Percentiles rank a stretch among this genome's conserved stretches.
Conservation (phyloP, 2,113 vertebrate genomes). For the Asarcornis scutulata region DNA sequence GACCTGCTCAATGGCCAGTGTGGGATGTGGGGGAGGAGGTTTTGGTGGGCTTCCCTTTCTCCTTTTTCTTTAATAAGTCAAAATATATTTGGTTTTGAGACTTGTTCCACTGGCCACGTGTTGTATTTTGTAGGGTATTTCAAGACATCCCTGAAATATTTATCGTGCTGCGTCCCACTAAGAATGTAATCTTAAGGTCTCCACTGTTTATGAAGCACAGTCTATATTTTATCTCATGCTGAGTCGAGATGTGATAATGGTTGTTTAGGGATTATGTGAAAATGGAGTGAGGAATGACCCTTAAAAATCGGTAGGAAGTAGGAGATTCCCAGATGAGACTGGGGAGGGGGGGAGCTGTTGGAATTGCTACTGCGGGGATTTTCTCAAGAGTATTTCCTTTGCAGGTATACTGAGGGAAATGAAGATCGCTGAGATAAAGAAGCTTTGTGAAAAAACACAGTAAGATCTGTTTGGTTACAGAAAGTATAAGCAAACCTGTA, state of each 20-base stretch:
- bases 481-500: neutral
- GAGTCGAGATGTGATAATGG: constrained; percentile 65
- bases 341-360: neutral
- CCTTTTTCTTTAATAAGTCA: neutral
- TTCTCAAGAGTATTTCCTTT: neutral
- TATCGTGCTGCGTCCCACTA: constrained; percentile 33
- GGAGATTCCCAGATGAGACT: constrained; percentile 34
- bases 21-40: neutral
- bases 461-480: neutral
- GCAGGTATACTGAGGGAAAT: neutral
- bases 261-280: constrained; percentile 65
- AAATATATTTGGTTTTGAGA: neutral
- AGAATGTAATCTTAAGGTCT: constrained; percentile 64
- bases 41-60: neutral
- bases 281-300: constrained; percentile 67
- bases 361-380: neutral
- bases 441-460: neutral
- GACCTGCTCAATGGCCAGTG: neutral
- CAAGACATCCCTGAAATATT: constrained; percentile 1
- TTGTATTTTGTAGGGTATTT: constrained; percentile 5
- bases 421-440: neutral
- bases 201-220: constrained; percentile 58
- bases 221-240: constrained; percentile 66
- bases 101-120: neutral
- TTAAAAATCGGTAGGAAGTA: constrained; percentile 51